Conservation (phyloP, 2,888 invertebrate species). For the Plusia festucae region DNA sequence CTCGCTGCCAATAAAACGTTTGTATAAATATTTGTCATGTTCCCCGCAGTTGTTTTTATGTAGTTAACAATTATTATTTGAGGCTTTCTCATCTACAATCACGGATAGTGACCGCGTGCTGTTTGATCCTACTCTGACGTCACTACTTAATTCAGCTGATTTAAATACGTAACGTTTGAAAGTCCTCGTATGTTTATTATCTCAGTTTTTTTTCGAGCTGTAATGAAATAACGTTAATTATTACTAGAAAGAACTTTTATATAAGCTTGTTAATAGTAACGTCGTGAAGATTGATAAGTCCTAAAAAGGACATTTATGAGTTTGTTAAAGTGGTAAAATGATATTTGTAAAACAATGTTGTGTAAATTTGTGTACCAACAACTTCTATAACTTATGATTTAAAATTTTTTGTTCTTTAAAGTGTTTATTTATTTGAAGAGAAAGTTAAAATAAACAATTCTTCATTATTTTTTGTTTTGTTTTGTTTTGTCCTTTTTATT, state of each 20-base stretch:
- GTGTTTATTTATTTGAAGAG: conserved; percentile 77
- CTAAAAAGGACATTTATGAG: conserved; percentile 42
- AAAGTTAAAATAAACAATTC: conserved; percentile 74
- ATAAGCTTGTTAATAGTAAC: conserved; percentile 56
- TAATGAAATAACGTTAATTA: conserved; percentile 59
- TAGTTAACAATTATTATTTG: conserved; percentile 54
- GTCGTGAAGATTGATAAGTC: conserved; percentile 44
- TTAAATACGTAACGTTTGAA: conserved; percentile 57
- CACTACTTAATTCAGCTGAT: conserved; percentile 20
- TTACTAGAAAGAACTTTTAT: conserved; percentile 56
- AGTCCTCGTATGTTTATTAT: conserved; percentile 50
- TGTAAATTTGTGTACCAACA: conserved; percentile 67
- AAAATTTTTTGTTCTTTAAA: conserved; percentile 75
- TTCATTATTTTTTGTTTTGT: conserved; percentile 72
- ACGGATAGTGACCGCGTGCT: conserved; percentile 27
- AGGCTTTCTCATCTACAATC: conserved; percentile 55
- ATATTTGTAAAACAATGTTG: conserved; percentile 53
- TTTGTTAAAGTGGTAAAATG: conserved; percentile 57
- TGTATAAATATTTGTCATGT: conserved; percentile 52
- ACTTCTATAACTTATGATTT: conserved; percentile 68
- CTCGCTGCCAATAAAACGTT: conserved; percentile 20
- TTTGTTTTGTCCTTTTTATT: conserved; percentile 50
- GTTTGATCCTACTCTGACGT: conserved; percentile 13
- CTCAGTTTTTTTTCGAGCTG: conserved; percentile 54
- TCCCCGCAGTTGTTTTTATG: conserved; percentile 52